Base-by-base conservation (phyloP, 1,140 invertebrate species). In the Drosophila serrata region DNA sequence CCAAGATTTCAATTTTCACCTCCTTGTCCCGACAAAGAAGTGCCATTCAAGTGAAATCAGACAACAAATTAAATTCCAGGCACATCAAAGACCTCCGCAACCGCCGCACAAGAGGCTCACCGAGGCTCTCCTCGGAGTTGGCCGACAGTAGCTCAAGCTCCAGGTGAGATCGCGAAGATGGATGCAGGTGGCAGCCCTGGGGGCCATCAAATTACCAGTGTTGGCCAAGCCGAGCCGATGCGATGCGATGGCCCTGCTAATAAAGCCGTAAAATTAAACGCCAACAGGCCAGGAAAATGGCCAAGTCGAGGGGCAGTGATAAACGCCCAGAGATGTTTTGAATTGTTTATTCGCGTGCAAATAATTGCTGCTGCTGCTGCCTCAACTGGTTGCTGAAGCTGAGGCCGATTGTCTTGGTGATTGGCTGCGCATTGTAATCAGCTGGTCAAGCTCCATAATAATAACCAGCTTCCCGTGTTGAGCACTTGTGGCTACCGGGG, bases 251-350 rank as follows among this genome's bases (percentile, higher is more conserved):
- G 43, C 80, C 58, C 65, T 68, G 68, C 65, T 88, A 88, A 88
- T 88, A 90, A 88, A 88, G 85, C 85, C 85, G 85, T 88, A 88
- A 88, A 88, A 90, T 90, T 88, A 90, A 88, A 88, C 78, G 81
- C 73, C 81, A 75, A 77, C 75, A 67, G 85, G 51, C 56, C 53
- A 27, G 55, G 42, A 48, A 69, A 72, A 46, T 70, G 48, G 67
- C 27, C 57, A 37, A 63, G 12, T 55, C 73, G 35, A 61, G 59
- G 40, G 49, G 46, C 84, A 90, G 84, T 87, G 84, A 87, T 87
- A 87, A 87, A 88, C 81, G 72, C 84, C 82, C 79, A 74, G 58
- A 85, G 85, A 84, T 81, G 58, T 74, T 75, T 85, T 72, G 62
- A 90, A 90, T 88, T 85, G 85, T 90, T 88, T 90, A 85, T 81